Evolutionary conservation across 2,888 invertebrate genomes (phyloP).

Genomic region (Strigamia maritima): DNA sequence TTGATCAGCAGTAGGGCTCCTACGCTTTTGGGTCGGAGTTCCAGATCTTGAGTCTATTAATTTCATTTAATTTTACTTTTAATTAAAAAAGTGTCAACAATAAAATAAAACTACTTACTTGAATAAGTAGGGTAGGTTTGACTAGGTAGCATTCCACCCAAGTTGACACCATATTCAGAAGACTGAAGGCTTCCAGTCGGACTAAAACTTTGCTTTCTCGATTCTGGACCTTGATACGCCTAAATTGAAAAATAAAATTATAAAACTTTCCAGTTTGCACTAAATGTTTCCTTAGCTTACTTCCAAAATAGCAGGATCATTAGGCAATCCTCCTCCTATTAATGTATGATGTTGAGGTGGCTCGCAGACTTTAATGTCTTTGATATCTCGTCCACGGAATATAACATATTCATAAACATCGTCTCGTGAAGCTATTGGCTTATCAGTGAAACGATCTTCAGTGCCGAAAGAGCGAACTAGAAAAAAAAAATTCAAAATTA

Average conservation of each 20-base stretch:
- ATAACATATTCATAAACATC: constrained; percentile 98
- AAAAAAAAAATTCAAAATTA: constrained; percentile 8
- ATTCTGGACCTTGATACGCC: not conserved
- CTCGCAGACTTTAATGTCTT: constrained; percentile 87
- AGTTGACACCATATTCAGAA: not conserved
- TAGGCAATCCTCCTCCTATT: constrained; percentile 62
- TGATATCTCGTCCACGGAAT: constrained; percentile 96
- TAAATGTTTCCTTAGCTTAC: constrained; percentile 51
- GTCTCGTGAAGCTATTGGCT: constrained; percentile 92
- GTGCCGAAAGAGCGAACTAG: constrained; percentile 97
- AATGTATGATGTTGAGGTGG: constrained; percentile 74
- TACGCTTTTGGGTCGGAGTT: constrained; percentile 58
- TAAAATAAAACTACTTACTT: not conserved
- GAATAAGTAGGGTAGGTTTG: not conserved
- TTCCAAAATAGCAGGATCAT: constrained; percentile 97
- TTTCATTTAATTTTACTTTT: not conserved
- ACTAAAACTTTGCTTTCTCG: not conserved
- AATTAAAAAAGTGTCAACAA: too few species aligned
- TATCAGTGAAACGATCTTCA: constrained; percentile 93
- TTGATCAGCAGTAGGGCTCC: constrained; percentile 82
- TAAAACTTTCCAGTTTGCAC: not conserved
- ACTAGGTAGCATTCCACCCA: not conserved
- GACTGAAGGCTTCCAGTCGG: not conserved
- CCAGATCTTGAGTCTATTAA: constrained; percentile 51
- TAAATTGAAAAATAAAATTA: not conserved